Conservation (phyloP, 2,113 vertebrate species). For the Ctenomys sociabilis region DNA sequence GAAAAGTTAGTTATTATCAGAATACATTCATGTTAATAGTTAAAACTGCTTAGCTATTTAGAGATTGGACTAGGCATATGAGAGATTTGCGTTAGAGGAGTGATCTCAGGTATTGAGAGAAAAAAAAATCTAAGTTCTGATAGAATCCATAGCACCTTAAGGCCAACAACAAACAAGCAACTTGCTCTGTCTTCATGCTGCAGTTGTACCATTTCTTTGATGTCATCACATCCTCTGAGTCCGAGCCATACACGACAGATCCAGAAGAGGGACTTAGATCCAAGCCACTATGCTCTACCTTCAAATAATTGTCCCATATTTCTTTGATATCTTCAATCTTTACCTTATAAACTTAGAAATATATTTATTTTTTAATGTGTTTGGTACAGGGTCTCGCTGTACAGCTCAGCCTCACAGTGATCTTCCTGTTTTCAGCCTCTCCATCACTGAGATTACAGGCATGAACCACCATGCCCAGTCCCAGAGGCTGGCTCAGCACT, state of each 20-base stretch:
- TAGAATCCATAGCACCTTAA: neutral
- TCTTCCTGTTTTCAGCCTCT: too few species aligned
- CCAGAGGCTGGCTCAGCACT: too few species aligned
- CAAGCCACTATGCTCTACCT: neutral
- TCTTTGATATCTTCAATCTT: neutral
- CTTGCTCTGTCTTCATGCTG: neutral
- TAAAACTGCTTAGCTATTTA: neutral
- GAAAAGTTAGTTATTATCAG: neutral
- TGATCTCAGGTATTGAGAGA: neutral
- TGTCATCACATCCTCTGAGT: neutral
- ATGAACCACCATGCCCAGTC: too few species aligned
- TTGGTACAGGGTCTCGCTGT: too few species aligned
- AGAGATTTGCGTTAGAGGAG: neutral
- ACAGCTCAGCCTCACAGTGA: too few species aligned
- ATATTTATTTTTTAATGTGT: neutral
- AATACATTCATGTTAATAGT: neutral
- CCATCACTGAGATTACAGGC: too few species aligned
- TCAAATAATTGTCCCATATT: neutral
- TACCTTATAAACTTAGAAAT: neutral
- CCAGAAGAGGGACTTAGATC: neutral
- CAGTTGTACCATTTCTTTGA: neutral
- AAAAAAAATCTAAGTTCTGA: neutral
- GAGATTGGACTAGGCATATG: neutral
- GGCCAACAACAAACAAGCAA: neutral
- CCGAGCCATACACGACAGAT: neutral